Conservation (phyloP, 1,140 invertebrate genomes). For the Holcopasites calliopsidis region DNA sequence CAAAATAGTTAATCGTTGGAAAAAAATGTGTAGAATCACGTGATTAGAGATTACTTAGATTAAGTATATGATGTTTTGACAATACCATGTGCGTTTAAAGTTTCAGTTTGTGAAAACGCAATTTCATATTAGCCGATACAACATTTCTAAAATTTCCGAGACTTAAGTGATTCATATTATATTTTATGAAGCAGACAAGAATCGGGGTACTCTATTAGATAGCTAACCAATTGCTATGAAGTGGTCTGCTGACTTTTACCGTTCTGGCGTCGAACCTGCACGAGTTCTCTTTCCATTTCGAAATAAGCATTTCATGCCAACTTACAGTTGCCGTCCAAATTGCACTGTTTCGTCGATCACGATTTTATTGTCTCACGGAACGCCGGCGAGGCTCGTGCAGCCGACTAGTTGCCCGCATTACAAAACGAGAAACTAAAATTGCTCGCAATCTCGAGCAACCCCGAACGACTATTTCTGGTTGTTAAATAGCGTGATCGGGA, state of each 20-base stretch:
- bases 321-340: neutral
- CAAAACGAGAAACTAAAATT: constrained; percentile 22
- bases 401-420: neutral
- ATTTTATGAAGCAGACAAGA: too few relatives aligned
- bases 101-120: too few relatives aligned
- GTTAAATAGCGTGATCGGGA: neutral
- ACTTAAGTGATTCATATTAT: too few relatives aligned
- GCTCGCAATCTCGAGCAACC: neutral
- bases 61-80: too few relatives aligned
- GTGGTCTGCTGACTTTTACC: neutral
- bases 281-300: neutral
- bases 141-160: too few relatives aligned
- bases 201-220: too few relatives aligned
- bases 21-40: too few relatives aligned
- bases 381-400: neutral
- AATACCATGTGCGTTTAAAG: too few relatives aligned
- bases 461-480: neutral
- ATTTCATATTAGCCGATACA: too few relatives aligned
- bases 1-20: too few relatives aligned
- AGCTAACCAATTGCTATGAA: neutral
- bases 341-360: constrained; percentile 1
- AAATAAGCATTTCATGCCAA: neutral
- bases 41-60: too few relatives aligned
- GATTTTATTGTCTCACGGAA: constrained; percentile 2
- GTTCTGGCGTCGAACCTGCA: neutral